These are phyloP conservation scores for Diabrotica virgifera DNA, from an alignment of 1,140 invertebrate species.

Conservation along the genomic window DNA sequence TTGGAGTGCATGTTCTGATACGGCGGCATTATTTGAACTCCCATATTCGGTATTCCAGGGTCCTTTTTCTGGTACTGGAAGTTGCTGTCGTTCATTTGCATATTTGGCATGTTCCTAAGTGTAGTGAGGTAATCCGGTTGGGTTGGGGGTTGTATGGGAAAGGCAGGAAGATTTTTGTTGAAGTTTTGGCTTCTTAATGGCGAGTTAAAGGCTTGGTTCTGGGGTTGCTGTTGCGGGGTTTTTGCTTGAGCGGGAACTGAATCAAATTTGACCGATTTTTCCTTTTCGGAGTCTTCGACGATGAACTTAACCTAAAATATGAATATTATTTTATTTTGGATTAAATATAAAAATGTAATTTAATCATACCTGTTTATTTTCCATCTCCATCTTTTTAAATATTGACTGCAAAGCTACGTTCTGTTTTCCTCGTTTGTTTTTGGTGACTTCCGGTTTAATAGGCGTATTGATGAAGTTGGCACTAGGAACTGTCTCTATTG, in stretches of 20 bases:
- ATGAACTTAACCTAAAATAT: slow-evolving; percentile 41
- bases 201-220: slow-evolving; percentile 23
- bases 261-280: slow-evolving; percentile 34
- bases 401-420: slow-evolving; percentile 65
- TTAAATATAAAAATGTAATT: not conserved
- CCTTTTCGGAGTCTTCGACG: slow-evolving; percentile 33
- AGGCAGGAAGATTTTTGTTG: slow-evolving; percentile 33
- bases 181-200: slow-evolving; percentile 30
- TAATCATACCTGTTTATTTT: slow-evolving; percentile 53
- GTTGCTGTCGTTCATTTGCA: slow-evolving; percentile 26
- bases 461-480: slow-evolving; percentile 4
- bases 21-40: slow-evolving; percentile 19
- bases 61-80: slow-evolving; percentile 29
- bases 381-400: slow-evolving; percentile 56
- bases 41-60: slow-evolving; percentile 9
- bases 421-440: slow-evolving; percentile 43
- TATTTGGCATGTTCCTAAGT: slow-evolving; percentile 28
- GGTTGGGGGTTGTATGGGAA: slow-evolving; percentile 19
- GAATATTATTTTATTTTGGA: slow-evolving; percentile 3
- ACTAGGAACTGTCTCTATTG: not conserved
- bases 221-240: not conserved
- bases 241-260: not conserved
- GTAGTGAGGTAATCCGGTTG: slow-evolving; percentile 31
- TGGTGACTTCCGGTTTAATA: slow-evolving; percentile 31
- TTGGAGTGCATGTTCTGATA: slow-evolving; percentile 22